Percentiles rank a stretch among this genome's conserved stretches.
Conservation (phyloP, 2,113 vertebrate species). For the Excalfactoria chinensis region DNA sequence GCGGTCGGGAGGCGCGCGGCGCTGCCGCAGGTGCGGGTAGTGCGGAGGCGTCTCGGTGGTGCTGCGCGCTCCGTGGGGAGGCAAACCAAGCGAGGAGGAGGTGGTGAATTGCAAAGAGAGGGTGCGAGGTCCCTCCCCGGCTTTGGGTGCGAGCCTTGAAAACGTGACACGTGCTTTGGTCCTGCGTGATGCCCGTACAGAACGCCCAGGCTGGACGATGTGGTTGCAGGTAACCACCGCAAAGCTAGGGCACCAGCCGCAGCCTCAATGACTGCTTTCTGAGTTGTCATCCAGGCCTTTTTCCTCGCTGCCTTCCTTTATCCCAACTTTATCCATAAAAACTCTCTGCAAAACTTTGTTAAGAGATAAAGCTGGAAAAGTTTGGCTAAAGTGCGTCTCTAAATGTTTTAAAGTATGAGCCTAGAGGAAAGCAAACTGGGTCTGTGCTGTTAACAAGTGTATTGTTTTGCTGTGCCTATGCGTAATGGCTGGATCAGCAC, state of each 20-base stretch:
- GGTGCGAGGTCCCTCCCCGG: background rate
- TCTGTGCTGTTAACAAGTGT: background rate
- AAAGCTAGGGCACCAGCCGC: background rate
- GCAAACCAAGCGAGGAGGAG: background rate
- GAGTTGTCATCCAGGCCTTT: accelerated
- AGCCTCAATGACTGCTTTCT: background rate
- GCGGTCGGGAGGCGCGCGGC: background rate
- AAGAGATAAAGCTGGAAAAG: background rate
- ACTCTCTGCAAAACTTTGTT: background rate
- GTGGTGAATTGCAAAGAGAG: no score
- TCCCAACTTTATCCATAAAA: background rate
- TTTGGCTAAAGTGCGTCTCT: background rate
- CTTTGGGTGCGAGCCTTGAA: background rate
- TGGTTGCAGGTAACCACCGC: accelerated
- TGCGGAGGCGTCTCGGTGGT: no score
- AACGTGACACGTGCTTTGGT: background rate
- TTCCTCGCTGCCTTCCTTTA: background rate
- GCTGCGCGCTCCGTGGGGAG: no score
- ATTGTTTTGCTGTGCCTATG: background rate
- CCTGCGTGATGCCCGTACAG: accelerated
- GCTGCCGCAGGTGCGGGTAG: background rate
- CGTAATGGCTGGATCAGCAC: background rate
- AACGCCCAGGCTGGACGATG: background rate
- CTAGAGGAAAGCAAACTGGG: background rate
- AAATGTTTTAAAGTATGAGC: background rate